Percentiles rank a stretch among this genome's conserved stretches.
phyloP scores from a whole-genome alignment of 2,797 vertebrate species.

The Onychomys leucogaster region DNA sequence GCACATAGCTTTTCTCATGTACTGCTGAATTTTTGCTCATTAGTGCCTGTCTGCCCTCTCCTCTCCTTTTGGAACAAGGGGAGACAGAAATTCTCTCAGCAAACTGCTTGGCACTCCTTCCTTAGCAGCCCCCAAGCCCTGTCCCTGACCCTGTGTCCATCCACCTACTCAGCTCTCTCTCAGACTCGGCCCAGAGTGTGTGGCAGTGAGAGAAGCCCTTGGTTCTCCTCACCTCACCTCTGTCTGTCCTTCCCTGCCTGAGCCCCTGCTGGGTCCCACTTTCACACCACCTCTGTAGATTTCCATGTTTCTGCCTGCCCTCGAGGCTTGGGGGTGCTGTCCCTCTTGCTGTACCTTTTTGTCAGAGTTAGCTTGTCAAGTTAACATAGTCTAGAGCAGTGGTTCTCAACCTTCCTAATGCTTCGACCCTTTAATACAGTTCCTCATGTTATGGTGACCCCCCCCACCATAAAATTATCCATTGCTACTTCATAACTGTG shows the following conservation, averaged over 20 bases:
- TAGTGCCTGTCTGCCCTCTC: background rate
- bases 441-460: background rate
- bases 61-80: background rate
- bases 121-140: background rate
- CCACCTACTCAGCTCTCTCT: background rate
- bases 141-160: background rate
- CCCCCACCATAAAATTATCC: background rate
- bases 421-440: background rate
- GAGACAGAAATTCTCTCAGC: background rate
- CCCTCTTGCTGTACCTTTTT: background rate
- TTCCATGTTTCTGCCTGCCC: background rate
- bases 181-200: background rate
- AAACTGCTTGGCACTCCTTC: background rate
- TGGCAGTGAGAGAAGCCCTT: background rate
- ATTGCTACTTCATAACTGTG: background rate
- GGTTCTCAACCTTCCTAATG: background rate
- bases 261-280: background rate
- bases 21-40: background rate
- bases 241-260: background rate
- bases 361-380: background rate
- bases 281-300: background rate
- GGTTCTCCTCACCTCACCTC: background rate
- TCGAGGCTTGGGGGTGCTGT: background rate
- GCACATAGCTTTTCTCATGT: background rate
- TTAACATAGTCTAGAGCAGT: background rate